Conservation (phyloP, 2,888 invertebrate species). For the Perizoma flavofasciatum region DNA sequence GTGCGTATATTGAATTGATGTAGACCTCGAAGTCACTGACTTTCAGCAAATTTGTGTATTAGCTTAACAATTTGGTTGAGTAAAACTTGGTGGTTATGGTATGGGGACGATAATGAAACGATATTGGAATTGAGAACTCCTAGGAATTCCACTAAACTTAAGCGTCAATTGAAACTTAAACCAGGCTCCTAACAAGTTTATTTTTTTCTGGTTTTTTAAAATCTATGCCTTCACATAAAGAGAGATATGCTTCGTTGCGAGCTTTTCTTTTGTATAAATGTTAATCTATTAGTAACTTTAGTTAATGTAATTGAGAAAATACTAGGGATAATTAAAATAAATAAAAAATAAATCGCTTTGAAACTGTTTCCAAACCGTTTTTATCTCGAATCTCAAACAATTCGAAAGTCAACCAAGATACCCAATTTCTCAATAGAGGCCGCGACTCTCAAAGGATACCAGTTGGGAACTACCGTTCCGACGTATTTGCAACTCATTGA, state of each 20-base stretch:
- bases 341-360: background rate
- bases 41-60: conserved; percentile 63
- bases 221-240: no score
- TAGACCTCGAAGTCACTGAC: conserved; percentile 54
- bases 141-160: no score
- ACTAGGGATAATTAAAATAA: no score
- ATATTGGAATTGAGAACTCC: conserved; percentile 3
- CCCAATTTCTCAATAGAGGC: conserved; percentile 32
- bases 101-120: conserved; percentile 37
- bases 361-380: conserved; percentile 28
- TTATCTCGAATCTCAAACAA: conserved; percentile 24
- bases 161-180: no score
- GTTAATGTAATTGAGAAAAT: no score
- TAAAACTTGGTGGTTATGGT: conserved; percentile 42
- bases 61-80: conserved; percentile 61
- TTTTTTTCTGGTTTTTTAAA: no score
- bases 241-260: no score
- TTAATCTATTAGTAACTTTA: no score
- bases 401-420: conserved; percentile 31
- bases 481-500: conserved; percentile 52
- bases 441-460: conserved; percentile 53
- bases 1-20: conserved; percentile 58
- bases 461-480: conserved; percentile 53
- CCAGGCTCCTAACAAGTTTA: no score
- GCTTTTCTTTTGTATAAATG: no score